Evolutionary conservation across 2,113 vertebrate species (phyloP).

Genomic region (Calidris pugnax): DNA sequence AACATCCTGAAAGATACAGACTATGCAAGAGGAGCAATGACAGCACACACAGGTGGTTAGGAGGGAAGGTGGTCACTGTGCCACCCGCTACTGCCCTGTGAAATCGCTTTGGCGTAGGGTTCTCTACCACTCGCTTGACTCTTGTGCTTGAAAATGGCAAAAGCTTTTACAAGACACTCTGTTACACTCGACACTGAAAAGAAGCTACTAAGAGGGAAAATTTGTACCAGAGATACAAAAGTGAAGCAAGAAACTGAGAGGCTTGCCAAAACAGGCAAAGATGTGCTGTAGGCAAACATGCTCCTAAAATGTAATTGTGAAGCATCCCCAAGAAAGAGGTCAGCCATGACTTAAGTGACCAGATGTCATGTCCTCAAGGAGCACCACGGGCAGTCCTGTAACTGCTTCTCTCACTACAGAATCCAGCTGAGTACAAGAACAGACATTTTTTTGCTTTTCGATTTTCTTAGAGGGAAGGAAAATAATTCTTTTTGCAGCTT

Average conservation of each 20-base stretch:
- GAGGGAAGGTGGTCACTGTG: neutral
- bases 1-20: neutral
- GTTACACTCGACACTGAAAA: neutral
- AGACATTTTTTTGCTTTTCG: neutral
- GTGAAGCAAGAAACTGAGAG: neutral
- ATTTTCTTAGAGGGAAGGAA: neutral
- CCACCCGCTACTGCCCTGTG: neutral
- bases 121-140: neutral
- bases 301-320: neutral
- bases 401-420: neutral
- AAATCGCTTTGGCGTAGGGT: neutral
- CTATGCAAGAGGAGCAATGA: neutral
- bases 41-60: neutral
- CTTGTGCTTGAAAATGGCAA: neutral
- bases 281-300: neutral
- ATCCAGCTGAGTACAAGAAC: neutral
- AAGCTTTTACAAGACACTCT: neutral
- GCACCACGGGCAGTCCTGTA: neutral
- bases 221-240: neutral
- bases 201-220: neutral
- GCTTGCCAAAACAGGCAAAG: neutral
- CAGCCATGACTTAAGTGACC: neutral
- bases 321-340: neutral
- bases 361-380: neutral
- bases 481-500: neutral